Conservation (phyloP, 2,888 invertebrate species). For the Eupeodes luniger region DNA sequence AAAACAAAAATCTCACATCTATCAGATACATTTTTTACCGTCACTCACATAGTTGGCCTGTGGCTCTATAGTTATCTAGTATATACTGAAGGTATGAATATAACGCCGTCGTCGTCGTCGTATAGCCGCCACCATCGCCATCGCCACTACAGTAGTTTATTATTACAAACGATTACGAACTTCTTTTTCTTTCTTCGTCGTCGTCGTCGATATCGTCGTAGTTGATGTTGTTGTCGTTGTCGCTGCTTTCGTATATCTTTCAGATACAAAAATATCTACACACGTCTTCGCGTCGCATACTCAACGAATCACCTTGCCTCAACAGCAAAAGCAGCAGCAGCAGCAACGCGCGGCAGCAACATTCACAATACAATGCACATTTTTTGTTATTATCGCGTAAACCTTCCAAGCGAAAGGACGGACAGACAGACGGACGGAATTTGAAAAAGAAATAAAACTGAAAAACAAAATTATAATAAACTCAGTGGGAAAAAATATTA, state of each 20-base stretch:
- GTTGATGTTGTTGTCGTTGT: neutral
- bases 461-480: neutral
- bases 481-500: neutral
- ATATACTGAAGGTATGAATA: conserved; percentile 14
- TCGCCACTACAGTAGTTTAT: conserved; percentile 29
- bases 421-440: conserved; percentile 35
- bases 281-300: conserved; percentile 28
- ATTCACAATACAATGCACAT: conserved; percentile 67
- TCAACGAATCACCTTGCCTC: conserved; percentile 37
- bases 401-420: conserved; percentile 70
- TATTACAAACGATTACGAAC: conserved; percentile 34
- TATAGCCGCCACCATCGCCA: conserved; percentile 3
- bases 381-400: conserved; percentile 74
- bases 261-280: conserved; percentile 73
- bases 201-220: neutral
- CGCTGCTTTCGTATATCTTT: conserved; percentile 44
- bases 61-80: conserved; percentile 27
- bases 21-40: conserved; percentile 38
- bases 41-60: conserved; percentile 12
- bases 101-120: neutral
- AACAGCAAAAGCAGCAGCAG: neutral
- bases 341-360: conserved; percentile 43
- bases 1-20: conserved; percentile 11
- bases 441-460: neutral
- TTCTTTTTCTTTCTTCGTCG: conserved; percentile 33